Percentiles rank a stretch among this genome's conserved stretches.
These are phyloP conservation scores for Heteromyza rotundicornis DNA, from an alignment of 2,888 invertebrate genomes.

Conservation along the genomic window DNA sequence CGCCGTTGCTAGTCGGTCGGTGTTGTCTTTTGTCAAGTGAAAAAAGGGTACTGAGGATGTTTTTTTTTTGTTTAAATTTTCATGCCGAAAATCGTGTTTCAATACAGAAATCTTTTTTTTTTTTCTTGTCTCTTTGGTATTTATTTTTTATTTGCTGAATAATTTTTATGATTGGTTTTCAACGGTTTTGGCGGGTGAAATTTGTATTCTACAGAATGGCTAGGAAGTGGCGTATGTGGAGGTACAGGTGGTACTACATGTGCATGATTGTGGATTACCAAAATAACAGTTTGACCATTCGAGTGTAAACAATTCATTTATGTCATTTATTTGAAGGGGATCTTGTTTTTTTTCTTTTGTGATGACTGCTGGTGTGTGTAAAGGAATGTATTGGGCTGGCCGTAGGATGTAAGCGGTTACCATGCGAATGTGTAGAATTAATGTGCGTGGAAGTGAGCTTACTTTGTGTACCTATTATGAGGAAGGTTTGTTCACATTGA, in stretches of 20 bases:
- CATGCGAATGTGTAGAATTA: too few species aligned
- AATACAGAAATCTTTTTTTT: not conserved
- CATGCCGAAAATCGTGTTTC: not conserved
- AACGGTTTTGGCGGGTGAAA: not conserved
- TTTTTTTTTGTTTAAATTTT: not conserved
- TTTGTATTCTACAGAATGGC: not conserved
- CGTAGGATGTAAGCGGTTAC: too few species aligned
- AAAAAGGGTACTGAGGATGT: too few species aligned
- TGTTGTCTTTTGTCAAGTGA: not conserved
- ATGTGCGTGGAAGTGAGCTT: too few species aligned
- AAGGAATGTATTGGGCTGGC: too few species aligned
- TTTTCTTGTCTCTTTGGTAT: not conserved
- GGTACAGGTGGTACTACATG: not conserved
- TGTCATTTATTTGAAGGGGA: conserved; percentile 32
- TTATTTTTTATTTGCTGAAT: not conserved
- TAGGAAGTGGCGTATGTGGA: not conserved
- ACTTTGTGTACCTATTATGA: too few species aligned
- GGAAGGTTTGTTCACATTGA: too few species aligned
- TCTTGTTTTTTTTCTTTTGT: too few species aligned
- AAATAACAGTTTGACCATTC: conserved; percentile 30
- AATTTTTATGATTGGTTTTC: conserved; percentile 15
- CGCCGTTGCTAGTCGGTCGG: too few species aligned
- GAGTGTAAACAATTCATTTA: conserved; percentile 33
- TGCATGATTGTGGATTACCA: conserved; percentile 24
- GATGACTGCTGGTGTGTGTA: too few species aligned